Evolutionary conservation across 1,140 invertebrate genomes (phyloP).

Genomic region (Lepidurus arcticus): DNA sequence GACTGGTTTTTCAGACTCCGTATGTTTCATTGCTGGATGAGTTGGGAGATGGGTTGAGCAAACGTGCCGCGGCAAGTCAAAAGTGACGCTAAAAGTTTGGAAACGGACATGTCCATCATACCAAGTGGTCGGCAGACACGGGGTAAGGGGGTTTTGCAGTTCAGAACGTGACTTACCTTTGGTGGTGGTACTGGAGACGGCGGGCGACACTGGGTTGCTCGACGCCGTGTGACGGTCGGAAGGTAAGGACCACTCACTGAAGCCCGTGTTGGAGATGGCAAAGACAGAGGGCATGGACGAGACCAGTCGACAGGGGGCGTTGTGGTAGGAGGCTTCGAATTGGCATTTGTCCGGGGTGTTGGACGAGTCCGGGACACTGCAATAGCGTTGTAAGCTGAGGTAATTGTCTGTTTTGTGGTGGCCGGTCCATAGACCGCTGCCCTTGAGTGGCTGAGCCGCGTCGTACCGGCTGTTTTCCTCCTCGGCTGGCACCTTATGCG

Average conservation of each 20-base stretch:
- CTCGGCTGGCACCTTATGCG: background rate
- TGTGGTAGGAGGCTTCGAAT: background rate
- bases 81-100: no score
- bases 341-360: constrained; percentile 14
- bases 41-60: no score
- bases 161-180: background rate
- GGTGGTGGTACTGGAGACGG: background rate
- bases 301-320: constrained; percentile 6
- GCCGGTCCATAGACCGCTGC: constrained; percentile 1
- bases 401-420: constrained; percentile 14
- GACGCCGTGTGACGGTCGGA: background rate
- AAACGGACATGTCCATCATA: no score
- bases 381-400: constrained; percentile 14
- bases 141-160: background rate
- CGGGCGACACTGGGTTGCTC: background rate
- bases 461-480: background rate
- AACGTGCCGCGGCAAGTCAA: no score
- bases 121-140: no score
- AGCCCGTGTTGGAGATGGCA: background rate
- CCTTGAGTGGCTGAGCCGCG: background rate
- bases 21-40: no score
- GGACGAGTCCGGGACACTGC: constrained; percentile 9
- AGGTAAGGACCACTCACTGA: background rate
- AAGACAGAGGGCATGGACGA: constrained; percentile 10
- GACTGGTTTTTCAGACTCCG: no score